Conservation (phyloP, 2,888 invertebrate genomes). For the Yponomeuta malinellus region DNA sequence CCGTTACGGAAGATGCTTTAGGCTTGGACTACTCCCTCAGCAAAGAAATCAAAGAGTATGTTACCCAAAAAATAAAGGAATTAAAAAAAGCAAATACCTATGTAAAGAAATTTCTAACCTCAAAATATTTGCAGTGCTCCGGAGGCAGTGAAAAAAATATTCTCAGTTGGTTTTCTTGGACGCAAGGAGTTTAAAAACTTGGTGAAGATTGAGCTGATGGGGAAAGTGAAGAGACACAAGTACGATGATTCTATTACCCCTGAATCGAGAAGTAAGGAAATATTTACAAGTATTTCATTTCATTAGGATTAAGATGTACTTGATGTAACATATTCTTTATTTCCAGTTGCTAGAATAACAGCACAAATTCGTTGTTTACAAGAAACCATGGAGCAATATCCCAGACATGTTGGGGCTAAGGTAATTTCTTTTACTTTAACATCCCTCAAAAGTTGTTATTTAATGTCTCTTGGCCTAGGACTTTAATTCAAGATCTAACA, state of each 20-base stretch:
- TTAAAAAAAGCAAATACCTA: no score
- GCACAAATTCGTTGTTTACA: conserved; percentile 83
- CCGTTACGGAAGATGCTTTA: conserved; percentile 70
- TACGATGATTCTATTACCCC: conserved; percentile 79
- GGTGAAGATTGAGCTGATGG: conserved; percentile 70
- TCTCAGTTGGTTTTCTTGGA: conserved; percentile 81
- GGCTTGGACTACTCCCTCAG: conserved; percentile 74
- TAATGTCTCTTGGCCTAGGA: no score
- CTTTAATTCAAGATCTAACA: no score
- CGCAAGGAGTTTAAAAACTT: conserved; percentile 67
- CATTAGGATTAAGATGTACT: no score
- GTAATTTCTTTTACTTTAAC: conserved; percentile 40
- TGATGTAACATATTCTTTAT: neutral
- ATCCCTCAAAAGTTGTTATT: neutral
- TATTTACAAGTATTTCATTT: neutral
- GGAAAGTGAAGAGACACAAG: conserved; percentile 80
- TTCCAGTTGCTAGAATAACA: conserved; percentile 86
- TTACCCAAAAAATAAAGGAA: conserved; percentile 17
- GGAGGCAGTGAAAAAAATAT: conserved; percentile 81
- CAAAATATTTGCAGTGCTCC: conserved; percentile 78
- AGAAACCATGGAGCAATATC: conserved; percentile 73
- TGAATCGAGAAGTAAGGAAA: conserved; percentile 80
- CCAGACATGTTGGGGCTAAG: conserved; percentile 75
- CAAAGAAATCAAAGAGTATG: conserved; percentile 83
- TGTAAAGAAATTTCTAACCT: neutral